Evolutionary conservation across 2,888 invertebrate species (phyloP).

Genomic region (Aromia moschata): DNA sequence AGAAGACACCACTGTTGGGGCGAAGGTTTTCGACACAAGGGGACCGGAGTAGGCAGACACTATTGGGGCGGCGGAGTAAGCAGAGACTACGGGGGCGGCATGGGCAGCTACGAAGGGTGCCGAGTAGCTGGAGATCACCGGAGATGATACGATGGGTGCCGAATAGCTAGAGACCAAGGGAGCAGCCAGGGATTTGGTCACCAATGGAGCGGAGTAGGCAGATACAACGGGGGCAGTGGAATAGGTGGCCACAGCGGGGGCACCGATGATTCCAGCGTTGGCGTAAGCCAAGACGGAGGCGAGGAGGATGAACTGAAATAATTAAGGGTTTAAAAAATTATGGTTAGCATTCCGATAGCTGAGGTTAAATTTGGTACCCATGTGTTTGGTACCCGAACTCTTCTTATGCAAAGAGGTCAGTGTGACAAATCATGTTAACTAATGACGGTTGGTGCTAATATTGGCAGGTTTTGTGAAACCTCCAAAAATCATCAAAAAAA

Average conservation of each 20-base stretch:
- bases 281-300: slow-evolving; percentile 69
- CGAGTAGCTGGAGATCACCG: slow-evolving; percentile 68
- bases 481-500: too few species aligned
- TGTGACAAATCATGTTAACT: too few species aligned
- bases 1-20: slow-evolving; percentile 15
- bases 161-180: slow-evolving; percentile 18
- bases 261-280: slow-evolving; percentile 67
- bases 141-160: slow-evolving; percentile 52
- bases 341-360: too few species aligned
- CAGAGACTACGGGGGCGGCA: slow-evolving; percentile 65
- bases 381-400: too few species aligned
- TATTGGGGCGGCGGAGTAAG: slow-evolving; percentile 65
- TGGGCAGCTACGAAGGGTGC: slow-evolving; percentile 2
- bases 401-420: too few species aligned
- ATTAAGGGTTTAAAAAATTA: too few species aligned
- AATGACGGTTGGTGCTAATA: too few species aligned
- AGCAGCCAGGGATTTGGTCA: not conserved
- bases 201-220: slow-evolving; percentile 17
- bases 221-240: slow-evolving; percentile 54
- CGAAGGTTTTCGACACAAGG: slow-evolving; percentile 6
- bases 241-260: slow-evolving; percentile 48
- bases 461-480: too few species aligned
- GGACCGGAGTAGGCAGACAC: slow-evolving; percentile 7
- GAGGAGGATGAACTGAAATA: slow-evolving; percentile 65
- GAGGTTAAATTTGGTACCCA: too few species aligned